Conservation (phyloP, 2,888 invertebrate genomes). For the Nomada fucata region DNA sequence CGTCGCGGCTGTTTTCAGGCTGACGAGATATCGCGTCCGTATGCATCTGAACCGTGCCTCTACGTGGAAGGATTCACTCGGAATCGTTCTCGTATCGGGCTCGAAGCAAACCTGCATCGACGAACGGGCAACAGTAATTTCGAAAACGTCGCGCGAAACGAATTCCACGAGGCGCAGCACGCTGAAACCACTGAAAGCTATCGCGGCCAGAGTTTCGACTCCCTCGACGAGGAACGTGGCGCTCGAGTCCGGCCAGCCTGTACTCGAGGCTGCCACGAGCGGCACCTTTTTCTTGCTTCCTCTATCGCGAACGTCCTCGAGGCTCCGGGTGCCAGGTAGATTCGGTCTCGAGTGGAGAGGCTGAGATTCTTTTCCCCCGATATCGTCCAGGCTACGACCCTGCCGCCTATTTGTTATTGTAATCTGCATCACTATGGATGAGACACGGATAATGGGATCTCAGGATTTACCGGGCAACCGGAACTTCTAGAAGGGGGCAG, state of each 20-base stretch:
- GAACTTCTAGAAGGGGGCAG: slow-evolving; percentile 42
- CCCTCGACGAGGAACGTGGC: not conserved
- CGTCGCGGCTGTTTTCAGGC: no score
- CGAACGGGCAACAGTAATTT: slow-evolving; percentile 4
- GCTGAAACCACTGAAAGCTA: not conserved
- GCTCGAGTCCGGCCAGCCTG: slow-evolving; percentile 25
- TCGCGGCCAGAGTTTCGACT: slow-evolving; percentile 4
- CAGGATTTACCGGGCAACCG: slow-evolving; percentile 72
- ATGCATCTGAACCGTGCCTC: no score
- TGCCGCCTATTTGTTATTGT: slow-evolving; percentile 80
- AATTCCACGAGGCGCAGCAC: not conserved
- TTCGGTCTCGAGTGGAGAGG: slow-evolving; percentile 27
- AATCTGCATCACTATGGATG: slow-evolving; percentile 81
- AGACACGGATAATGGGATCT: slow-evolving; percentile 78
- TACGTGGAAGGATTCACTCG: not conserved
- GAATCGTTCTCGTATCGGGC: not conserved
- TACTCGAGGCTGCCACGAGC: slow-evolving; percentile 46
- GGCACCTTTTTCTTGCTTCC: slow-evolving; percentile 47
- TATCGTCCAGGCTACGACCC: slow-evolving; percentile 64
- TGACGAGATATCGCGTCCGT: no score
- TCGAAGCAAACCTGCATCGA: no score
- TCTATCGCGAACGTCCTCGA: slow-evolving; percentile 45
- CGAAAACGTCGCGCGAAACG: slow-evolving; percentile 2
- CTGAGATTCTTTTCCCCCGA: slow-evolving; percentile 64
- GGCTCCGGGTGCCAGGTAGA: slow-evolving; percentile 49